Evolutionary conservation across 2,888 invertebrate genomes (phyloP).

Genomic region (Eupithecia tripunctaria): DNA sequence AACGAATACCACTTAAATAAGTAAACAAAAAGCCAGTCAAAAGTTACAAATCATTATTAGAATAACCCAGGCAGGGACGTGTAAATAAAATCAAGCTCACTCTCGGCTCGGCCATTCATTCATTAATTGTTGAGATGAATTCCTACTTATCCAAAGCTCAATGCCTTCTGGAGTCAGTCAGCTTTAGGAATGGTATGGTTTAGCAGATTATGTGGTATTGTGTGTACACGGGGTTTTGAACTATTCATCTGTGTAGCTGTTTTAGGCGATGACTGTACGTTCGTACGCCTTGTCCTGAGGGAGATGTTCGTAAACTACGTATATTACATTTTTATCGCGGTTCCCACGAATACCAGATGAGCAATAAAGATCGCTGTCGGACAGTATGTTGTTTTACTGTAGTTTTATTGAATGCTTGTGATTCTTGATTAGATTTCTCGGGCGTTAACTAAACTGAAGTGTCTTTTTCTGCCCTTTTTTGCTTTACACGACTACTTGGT

Average conservation of each 20-base stretch:
- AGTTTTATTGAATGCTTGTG: slow-evolving; percentile 13
- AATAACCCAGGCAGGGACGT: background rate
- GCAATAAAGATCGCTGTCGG: slow-evolving; percentile 18
- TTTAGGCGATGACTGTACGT: background rate
- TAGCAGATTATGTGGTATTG: background rate
- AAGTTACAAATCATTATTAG: background rate
- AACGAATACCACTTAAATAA: background rate
- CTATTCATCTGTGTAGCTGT: background rate
- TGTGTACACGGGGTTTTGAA: background rate
- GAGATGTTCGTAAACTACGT: slow-evolving; percentile 23
- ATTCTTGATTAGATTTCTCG: slow-evolving; percentile 6
- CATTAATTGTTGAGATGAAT: background rate
- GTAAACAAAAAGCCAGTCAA: background rate
- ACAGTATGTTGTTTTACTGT: slow-evolving; percentile 22
- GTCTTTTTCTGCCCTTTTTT: background rate
- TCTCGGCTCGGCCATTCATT: background rate
- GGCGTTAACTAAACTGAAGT: background rate
- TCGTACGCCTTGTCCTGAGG: slow-evolving; percentile 15
- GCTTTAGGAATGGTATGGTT: background rate
- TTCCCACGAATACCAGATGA: slow-evolving; percentile 30
- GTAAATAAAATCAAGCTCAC: background rate
- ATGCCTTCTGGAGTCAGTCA: background rate
- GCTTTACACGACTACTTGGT: background rate
- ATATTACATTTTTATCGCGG: slow-evolving; percentile 24
- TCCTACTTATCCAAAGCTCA: background rate